Base-by-base conservation (phyloP, 2,888 invertebrate species). In the Tipula unca region DNA sequence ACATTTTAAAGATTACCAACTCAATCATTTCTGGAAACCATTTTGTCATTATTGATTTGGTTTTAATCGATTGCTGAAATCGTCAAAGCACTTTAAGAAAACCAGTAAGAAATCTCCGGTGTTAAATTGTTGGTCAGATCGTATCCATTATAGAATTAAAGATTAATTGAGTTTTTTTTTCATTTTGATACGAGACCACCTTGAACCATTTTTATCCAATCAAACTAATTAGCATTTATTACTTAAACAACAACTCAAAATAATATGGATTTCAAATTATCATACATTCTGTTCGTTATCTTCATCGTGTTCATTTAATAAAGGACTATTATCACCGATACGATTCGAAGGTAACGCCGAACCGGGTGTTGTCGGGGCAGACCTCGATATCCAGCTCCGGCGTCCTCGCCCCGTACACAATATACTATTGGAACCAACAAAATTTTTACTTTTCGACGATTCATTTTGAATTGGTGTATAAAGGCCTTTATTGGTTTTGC, bases 291-390 rank as follows among this genome's bases (percentile, higher is more conserved):
- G 85, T 82, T 90, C 90, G 84, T 89, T 89, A 86, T 93, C 93
- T 87, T 91, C 92, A 86, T 93, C 93, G 87, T 92, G 92, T 87
- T 93, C 92, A 86, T 91, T 92, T 85, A 95, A 89, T 83, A 94
- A 89, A 0, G 94, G 94, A 89, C 94, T 94, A 85, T 93, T 93
- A 87, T 95, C 95, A 86, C 92, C 92, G 87, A 94, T 92, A 1
- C 93, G 90, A 87, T 92, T 93, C 10, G 95, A 94, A 17, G 94
- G 94, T 85, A 94, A 91, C 6, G 89, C 89, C 36, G 93, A 94
- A 39, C 94, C 91, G 0, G 96, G 96, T 0, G 96, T 96, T 1
- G 95, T 95, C 0, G 96, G 96, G 0, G 96, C 96, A 0, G 96
- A 96, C 29, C 95, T 91, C 0, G 96, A 95, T 6, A 95, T 91